Conservation (phyloP, 1,140 invertebrate genomes). For the Globodera ellingtonae region DNA sequence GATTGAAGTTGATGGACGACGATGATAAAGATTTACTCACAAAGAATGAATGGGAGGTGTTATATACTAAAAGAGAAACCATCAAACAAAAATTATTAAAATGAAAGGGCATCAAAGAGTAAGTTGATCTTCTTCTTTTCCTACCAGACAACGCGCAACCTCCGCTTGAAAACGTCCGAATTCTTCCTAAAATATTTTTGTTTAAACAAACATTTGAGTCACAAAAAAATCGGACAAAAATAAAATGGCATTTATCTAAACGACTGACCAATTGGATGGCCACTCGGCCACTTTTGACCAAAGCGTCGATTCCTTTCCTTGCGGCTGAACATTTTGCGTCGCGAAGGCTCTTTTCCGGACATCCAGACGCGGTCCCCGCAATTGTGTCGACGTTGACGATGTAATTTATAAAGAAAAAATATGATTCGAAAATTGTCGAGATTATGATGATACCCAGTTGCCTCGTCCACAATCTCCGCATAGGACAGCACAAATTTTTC, state of each 20-base stretch:
- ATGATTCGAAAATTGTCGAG: neutral
- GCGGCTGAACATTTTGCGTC: neutral
- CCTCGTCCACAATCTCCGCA: neutral
- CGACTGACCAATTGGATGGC: neutral
- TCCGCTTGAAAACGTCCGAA: neutral
- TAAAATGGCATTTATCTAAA: too few relatives aligned
- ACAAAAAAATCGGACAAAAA: too few relatives aligned
- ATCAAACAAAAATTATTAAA: too few relatives aligned
- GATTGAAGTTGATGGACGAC: neutral
- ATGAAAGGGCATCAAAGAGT: too few relatives aligned
- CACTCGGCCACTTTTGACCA: neutral
- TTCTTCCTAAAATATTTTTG: neutral
- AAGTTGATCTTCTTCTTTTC: too few relatives aligned
- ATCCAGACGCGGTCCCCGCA: neutral
- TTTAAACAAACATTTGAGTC: too few relatives aligned
- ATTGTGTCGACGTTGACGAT: constrained; percentile 6
- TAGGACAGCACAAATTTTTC: neutral
- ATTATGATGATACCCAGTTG: neutral
- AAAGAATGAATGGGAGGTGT: too few relatives aligned
- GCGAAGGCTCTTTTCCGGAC: neutral
- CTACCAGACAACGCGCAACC: neutral
- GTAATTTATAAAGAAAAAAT: neutral
- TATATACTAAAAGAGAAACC: too few relatives aligned
- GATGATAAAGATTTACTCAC: too few relatives aligned
- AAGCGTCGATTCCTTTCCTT: neutral